Base-by-base conservation (phyloP, 1,140 invertebrate species). In the Octopus bimaculoides region DNA sequence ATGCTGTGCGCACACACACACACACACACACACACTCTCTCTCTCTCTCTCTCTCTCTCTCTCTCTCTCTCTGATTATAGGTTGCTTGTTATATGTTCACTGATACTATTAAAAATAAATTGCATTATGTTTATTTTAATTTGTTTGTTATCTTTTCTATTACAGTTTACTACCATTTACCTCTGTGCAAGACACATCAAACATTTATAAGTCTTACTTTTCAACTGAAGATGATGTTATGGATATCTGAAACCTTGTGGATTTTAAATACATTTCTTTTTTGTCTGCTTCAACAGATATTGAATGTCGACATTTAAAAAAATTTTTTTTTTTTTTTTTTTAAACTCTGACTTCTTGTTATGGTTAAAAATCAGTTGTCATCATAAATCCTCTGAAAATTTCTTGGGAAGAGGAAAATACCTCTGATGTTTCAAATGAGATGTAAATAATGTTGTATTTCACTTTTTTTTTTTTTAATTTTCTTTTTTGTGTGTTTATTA, bases 221-320 rank as follows among this genome's bases (percentile, higher is more conserved):
- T 71, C 66, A 71, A 14, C 66, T 71, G 66, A 71, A 14, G 66
- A 71, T 71, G 66, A 71, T 71, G 14, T 71, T n/a, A 71, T 71
- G 66, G 66, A 71, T 20, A 71, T 71, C 14, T 71, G 66, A 71
- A n/a, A 14, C 26, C 17, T n/a, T n/a, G 14, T n/a, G 26, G 5
- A 69, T n/a, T 6, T 10, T n/a, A 69, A 69, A 6, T 69, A 8
- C 14, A 12, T 69, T 8, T 8, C 14, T 69, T 20, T 6, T 69
- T 14, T 14, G 7, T 6, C 66, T 69, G 14, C 17, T 6, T n/a
- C 66, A 10, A 17, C 9, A 9, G 17, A 9, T 61, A 61, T 12
- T n/a, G n/a, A n/a, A n/a, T n/a, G n/a, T n/a, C n/a, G n/a, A n/a
- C n/a, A n/a, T n/a, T n/a, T n/a, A n/a, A n/a, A n/a, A n/a, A n/a